Percentiles rank a stretch among this genome's conserved stretches.
phyloP scores from a whole-genome alignment of 2,797 vertebrate species.

The Florisuga fusca region DNA sequence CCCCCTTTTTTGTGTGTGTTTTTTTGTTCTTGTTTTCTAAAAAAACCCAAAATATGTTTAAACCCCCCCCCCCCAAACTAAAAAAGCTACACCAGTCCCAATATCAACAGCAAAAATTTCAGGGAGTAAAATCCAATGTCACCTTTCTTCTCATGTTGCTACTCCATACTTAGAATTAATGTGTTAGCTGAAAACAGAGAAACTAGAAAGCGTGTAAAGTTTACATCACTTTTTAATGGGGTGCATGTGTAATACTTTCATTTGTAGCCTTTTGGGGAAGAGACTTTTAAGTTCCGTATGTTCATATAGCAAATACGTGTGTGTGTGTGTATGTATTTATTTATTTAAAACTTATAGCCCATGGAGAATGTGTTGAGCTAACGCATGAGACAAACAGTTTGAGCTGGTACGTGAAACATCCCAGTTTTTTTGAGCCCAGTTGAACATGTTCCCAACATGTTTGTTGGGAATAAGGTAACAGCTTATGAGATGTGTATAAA shows the following conservation, averaged over 20 bases:
- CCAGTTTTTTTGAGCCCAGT: not conserved
- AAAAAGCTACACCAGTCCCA: not conserved
- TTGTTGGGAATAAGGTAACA: not conserved
- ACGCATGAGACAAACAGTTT: not conserved
- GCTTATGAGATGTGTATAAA: not conserved
- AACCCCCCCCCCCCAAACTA: too few relatives aligned
- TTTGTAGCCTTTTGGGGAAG: not conserved
- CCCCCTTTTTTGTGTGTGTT: too few relatives aligned
- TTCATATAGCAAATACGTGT: not conserved
- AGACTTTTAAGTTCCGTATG: not conserved
- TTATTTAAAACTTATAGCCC: not conserved
- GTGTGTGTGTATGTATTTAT: not conserved
- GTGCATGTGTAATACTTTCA: not conserved
- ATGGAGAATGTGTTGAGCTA: not conserved
- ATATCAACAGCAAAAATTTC: not conserved
- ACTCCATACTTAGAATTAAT: not conserved
- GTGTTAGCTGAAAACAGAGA: not conserved
- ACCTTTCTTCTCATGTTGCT: not conserved
- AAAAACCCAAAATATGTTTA: too few relatives aligned
- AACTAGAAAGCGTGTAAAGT: not conserved
- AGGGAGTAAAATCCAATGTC: not conserved
- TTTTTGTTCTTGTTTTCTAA: too few relatives aligned
- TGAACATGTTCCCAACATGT: not conserved
- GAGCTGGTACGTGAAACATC: not conserved
- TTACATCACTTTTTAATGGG: not conserved